Evolutionary conservation across 92 coral and sea anemone genomes (phyloP).

Genomic region (Metridium senile): DNA sequence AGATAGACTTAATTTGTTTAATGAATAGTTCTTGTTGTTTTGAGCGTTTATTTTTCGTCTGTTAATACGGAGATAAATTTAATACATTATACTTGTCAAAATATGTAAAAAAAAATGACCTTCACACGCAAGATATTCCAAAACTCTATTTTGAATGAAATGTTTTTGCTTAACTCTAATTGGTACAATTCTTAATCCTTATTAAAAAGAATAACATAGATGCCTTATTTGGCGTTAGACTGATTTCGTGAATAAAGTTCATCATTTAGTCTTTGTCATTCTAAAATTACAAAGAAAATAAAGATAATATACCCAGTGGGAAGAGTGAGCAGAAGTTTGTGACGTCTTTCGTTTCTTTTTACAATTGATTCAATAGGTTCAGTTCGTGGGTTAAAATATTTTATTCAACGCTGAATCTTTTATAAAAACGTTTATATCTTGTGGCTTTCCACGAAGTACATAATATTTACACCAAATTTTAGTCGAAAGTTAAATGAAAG

Average conservation of each 20-base stretch:
- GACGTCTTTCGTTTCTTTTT: background rate
- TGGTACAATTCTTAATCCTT: background rate
- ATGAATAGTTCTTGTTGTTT: too few relatives aligned
- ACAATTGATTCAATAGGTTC: background rate
- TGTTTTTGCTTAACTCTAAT: background rate
- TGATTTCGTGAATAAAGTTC: slow-evolving; percentile 4
- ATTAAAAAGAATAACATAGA: background rate
- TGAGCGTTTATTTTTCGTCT: too few relatives aligned
- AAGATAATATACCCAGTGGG: slow-evolving; percentile 13
- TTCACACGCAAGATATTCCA: too few relatives aligned
- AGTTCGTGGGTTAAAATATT: too few relatives aligned
- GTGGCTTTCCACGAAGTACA: too few relatives aligned
- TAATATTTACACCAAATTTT: too few relatives aligned
- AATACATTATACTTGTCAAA: too few relatives aligned
- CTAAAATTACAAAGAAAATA: background rate
- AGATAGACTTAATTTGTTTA: too few relatives aligned
- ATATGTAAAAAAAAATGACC: too few relatives aligned
- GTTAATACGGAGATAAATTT: too few relatives aligned
- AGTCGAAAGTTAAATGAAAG: background rate
- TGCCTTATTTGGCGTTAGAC: slow-evolving; percentile 17
- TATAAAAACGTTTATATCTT: too few relatives aligned
- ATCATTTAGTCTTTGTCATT: background rate
- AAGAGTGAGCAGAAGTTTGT: background rate
- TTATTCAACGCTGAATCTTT: too few relatives aligned
- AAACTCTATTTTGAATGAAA: background rate